Percentiles rank a stretch among this genome's conserved stretches.
Conservation (phyloP, 2,797 vertebrate genomes). For the Dermochelys coriacea region DNA sequence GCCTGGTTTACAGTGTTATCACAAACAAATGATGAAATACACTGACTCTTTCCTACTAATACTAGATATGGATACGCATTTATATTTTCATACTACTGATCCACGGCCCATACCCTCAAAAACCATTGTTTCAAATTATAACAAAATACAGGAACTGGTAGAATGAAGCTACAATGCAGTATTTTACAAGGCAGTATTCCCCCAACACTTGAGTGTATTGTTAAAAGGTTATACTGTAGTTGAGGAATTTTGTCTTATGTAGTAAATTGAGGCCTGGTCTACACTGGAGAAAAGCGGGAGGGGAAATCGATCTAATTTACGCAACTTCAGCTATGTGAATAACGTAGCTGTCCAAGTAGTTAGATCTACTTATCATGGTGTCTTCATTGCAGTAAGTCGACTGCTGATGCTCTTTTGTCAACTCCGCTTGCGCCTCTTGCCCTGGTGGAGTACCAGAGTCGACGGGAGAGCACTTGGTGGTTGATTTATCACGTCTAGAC, state of each 20-base stretch:
- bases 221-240: neutral
- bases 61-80: constrained; percentile 27
- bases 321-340: too few relatives aligned
- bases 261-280: neutral
- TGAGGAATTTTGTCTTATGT: neutral
- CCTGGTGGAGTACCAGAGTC: too few relatives aligned
- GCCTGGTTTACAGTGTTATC: neutral
- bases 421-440: too few relatives aligned
- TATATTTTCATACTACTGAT: neutral
- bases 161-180: neutral
- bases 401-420: too few relatives aligned
- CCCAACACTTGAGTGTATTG: neutral
- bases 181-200: neutral
- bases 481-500: too few relatives aligned
- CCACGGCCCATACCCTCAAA: neutral
- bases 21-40: neutral
- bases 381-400: too few relatives aligned
- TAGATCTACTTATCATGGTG: too few relatives aligned
- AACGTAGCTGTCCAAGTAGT: too few relatives aligned
- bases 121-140: neutral
- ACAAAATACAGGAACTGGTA: neutral
- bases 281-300: too few relatives aligned
- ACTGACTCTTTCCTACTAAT: neutral
- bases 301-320: too few relatives aligned
- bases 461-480: too few relatives aligned